Evolutionary conservation across 2,888 invertebrate genomes (phyloP), one percentile per base, ranked within the genome.

Genomic region (Lepidocyrtinus sp.): DNA sequence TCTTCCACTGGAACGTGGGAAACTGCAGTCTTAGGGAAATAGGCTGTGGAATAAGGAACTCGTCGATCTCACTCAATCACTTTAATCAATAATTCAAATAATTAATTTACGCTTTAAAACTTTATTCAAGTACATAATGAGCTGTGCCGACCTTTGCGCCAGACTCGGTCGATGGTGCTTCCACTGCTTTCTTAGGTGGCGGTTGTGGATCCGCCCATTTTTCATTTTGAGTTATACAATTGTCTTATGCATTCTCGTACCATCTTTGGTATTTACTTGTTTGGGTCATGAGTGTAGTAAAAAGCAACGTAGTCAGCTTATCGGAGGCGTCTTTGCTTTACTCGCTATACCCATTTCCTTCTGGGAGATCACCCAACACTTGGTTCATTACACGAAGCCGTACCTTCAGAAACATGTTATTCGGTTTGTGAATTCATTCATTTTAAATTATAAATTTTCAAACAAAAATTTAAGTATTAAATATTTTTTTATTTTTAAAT

Each of bases 281-380:
- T 67, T 85, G 50, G 83, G 83, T n/a, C 75, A 76, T 25, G 80
- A 82, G 19, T 86, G 86, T 69, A 81, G 70, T n/a, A 81, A 71
- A 26, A 68, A 84, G 36, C 79, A 85, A 26, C 82, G 83, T 21
- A 82, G 82, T 17, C 83, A 85, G 62, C 65, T 86, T 3, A 86
- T 86, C 36, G 84, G 77, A 7, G 97, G 97, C 2, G 91, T 96
- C n/a, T 98, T 98, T 90, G 97, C 96, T 22, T 91, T 96, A 84
- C 90, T 97, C 76, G 95, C 97, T 0, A 90, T 98, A 67, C 98
- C 98, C 0, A 94, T 98, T 83, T 96, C 97, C 62, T 92, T 98
- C 87, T 98, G 96, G 94, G 96, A 97, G 89, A 98, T 98, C 87
- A 93, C 95, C 63, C 96, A 97, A 89, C 98, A 98, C 90, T 93